Percentiles rank a stretch among this genome's conserved stretches.
Evolutionary conservation across 2,113 vertebrate species (phyloP).

Genomic region (Henicopernis longicauda): DNA sequence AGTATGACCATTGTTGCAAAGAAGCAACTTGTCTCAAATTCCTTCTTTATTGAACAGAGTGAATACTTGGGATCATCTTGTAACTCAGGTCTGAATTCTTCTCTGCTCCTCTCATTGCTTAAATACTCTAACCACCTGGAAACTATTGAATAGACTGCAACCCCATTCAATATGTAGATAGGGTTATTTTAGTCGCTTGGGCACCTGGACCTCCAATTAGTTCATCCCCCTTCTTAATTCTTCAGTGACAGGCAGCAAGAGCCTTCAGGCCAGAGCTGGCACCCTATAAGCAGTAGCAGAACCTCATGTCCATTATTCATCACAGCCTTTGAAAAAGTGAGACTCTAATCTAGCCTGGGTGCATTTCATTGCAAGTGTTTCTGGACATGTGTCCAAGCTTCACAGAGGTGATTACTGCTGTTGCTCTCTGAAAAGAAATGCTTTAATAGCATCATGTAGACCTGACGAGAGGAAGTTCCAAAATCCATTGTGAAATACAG

Average conservation of each 20-base stretch:
- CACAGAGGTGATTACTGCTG: neutral
- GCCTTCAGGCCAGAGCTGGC: neutral
- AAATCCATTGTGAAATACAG: neutral
- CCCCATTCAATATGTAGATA: neutral
- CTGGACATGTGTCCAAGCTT: neutral
- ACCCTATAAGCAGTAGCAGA: neutral
- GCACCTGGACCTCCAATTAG: neutral
- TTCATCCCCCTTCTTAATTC: neutral
- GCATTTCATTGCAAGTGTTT: neutral
- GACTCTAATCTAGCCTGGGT: neutral
- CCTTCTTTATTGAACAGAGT: neutral
- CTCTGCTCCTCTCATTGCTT: neutral
- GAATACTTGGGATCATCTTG: neutral
- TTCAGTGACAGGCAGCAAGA: neutral
- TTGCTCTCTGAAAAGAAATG: neutral
- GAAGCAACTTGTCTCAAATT: neutral
- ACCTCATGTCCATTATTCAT: neutral
- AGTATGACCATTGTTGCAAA: neutral
- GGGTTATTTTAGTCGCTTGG: neutral
- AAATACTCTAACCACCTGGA: neutral
- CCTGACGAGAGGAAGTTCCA: neutral
- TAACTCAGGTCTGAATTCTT: neutral
- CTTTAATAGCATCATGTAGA: neutral
- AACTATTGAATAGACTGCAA: neutral
- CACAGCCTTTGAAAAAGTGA: neutral